Evolutionary conservation across 1,140 invertebrate species (phyloP), one percentile per base, ranked within the genome.

Genomic region (Drosophila dunni): DNA sequence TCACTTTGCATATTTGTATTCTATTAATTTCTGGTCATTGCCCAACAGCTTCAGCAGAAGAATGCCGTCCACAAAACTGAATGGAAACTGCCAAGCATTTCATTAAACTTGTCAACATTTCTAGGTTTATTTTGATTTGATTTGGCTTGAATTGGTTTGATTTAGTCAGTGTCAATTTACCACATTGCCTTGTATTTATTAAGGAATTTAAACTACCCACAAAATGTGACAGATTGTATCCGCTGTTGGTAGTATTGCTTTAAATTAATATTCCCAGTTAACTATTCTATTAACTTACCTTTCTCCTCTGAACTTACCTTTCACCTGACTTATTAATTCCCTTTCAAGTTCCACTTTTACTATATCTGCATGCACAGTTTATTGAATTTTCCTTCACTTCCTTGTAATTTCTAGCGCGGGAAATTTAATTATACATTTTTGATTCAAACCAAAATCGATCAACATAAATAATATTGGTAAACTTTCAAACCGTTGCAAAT

Each of bases 1-100:
- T 64, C 66, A 48, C 83, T 69, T 62, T 64, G 72, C 70, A 77
- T 86, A 86, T 82, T 86, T 86, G 72, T 79, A 71, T 79, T 74
- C 71, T 83, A 86, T 86, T 86, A 88, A 88, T 83, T 88, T 40
- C 6, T 83, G 69, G 46, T 56, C 64, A 68, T 62, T 62, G 50
- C 24, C 56, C 48, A 71, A 46, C 29, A 20, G 9, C 10, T 40
- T 15, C 17, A 46, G 13, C 45, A 34, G 45, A 50, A 78, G 57
- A 68, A 62, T 69, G 46, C 24, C 24, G 17, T 51, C 9, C n/a
- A 63, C 20, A 53, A 53, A 44, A 60, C 48, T 53, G 57, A 29
- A 15, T 33, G 46, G 42, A 4, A 50, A 6, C 36, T 66, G 33
- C 29, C 13, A 66, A 63, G 45, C 36, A 79, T 72, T 76, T 62